Evolutionary conservation across 2,888 invertebrate genomes (phyloP).

Genomic region (Ypsolopha scabrella): DNA sequence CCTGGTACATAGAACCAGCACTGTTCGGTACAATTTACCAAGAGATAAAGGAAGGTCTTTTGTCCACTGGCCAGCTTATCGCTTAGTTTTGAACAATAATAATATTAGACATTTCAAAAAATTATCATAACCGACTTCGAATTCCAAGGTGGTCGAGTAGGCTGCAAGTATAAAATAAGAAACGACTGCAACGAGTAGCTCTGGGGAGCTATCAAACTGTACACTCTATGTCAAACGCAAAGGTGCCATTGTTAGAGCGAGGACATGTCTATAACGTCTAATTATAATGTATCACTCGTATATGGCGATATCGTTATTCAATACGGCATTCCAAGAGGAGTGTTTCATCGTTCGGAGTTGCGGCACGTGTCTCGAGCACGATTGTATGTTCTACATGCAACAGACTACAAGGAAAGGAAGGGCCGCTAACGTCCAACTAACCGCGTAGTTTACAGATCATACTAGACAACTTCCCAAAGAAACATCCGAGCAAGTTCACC

Average conservation of each 20-base stretch:
- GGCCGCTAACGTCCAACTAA: too few species aligned
- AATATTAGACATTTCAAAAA: too few species aligned
- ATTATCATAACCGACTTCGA: neutral
- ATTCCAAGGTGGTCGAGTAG: conserved; percentile 7
- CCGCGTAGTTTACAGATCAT: too few species aligned
- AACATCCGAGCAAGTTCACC: too few species aligned
- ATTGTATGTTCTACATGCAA: conserved; percentile 13
- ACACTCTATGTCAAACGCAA: neutral
- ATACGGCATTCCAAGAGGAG: conserved; percentile 13
- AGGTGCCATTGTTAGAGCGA: conserved; percentile 15
- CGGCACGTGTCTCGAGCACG: conserved; percentile 32
- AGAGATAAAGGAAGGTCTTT: too few species aligned
- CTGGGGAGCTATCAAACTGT: neutral
- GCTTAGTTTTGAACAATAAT: too few species aligned
- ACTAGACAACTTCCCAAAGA: too few species aligned
- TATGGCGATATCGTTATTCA: conserved; percentile 26
- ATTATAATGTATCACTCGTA: conserved; percentile 49
- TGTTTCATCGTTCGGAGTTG: conserved; percentile 12
- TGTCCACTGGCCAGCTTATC: too few species aligned
- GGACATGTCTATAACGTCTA: conserved; percentile 30
- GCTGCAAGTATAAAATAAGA: neutral
- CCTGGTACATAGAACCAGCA: conserved; percentile 8
- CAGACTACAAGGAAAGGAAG: neutral
- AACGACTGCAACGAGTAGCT: neutral
- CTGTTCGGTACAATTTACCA: too few species aligned